Conservation (phyloP, 2,113 vertebrate genomes). For the Pipa parva region DNA sequence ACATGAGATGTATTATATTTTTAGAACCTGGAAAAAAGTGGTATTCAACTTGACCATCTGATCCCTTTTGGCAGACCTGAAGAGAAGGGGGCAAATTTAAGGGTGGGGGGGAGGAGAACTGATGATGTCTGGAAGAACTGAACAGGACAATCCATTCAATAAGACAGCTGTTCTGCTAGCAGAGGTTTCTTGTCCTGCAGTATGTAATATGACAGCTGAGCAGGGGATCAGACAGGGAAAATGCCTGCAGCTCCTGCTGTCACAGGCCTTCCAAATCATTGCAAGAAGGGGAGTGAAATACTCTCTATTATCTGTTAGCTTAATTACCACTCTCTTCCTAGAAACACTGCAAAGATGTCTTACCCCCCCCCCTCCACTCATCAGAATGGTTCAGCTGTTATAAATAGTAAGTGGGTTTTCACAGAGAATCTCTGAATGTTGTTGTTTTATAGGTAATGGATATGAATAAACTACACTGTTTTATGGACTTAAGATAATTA, state of each 20-base stretch:
- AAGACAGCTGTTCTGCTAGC: constrained; percentile 49
- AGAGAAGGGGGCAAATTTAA: neutral
- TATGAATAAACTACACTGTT: too few relatives aligned
- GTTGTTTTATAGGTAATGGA: neutral
- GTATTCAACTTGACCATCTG: neutral
- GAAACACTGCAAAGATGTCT: neutral
- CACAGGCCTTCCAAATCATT: constrained; percentile 16
- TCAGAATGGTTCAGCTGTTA: too few relatives aligned
- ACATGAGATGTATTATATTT: constrained; percentile 1
- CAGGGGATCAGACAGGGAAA: constrained; percentile 33
- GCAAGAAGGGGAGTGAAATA: constrained; percentile 22
- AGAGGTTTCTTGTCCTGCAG: constrained; percentile 37
- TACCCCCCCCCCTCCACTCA: neutral
- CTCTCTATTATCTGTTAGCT: constrained; percentile 30
- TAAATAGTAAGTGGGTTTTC: neutral
- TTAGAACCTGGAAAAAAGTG: constrained; percentile 12
- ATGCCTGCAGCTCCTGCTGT: constrained; percentile 47
- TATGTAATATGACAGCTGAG: constrained; percentile 49
- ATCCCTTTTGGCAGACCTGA: neutral
- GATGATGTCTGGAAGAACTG: constrained; percentile 40
- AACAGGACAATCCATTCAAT: constrained; percentile 32
- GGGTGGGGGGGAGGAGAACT: neutral
- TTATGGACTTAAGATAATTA: too few relatives aligned
- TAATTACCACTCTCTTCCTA: constrained; percentile 39
- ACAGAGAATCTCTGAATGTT: neutral